Evolutionary conservation across 1,140 invertebrate species (phyloP).

Genomic region (Andricus grossulariae): DNA sequence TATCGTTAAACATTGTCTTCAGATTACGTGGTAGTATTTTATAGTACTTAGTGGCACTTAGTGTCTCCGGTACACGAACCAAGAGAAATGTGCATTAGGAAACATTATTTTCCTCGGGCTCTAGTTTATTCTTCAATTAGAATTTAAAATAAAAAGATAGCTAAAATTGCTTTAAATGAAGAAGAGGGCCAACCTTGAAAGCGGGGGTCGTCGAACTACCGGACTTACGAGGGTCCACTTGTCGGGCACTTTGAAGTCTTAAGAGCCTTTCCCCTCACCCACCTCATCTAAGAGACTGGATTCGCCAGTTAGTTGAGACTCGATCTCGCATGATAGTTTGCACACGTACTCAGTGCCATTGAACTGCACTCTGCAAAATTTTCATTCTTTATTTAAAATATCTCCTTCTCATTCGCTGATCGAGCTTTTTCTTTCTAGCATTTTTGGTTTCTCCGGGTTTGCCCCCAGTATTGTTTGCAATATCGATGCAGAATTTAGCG

Average conservation of each 20-base stretch:
- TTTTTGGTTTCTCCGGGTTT: no score
- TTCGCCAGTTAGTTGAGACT: background rate
- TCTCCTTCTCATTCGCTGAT: background rate
- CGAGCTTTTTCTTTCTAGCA: no score
- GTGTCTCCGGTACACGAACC: background rate
- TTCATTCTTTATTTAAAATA: background rate
- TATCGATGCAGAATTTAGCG: background rate
- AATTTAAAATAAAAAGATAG: background rate
- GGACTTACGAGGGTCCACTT: slow-evolving; percentile 16
- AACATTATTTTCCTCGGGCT: background rate
- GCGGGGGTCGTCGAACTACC: slow-evolving; percentile 18
- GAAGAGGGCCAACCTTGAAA: slow-evolving; percentile 7
- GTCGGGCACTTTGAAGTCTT: slow-evolving; percentile 14
- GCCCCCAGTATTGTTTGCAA: background rate
- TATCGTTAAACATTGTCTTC: slow-evolving; percentile 25
- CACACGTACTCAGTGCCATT: background rate
- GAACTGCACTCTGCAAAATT: background rate
- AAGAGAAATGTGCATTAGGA: background rate
- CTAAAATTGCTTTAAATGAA: background rate
- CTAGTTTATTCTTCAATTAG: background rate
- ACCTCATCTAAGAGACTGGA: slow-evolving; percentile 5
- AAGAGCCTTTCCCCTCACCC: background rate
- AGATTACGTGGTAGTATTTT: slow-evolving; percentile 14
- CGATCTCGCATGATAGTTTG: background rate
- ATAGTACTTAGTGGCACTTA: background rate